These are phyloP conservation scores for Rynchops niger DNA, from an alignment of 2,113 vertebrate genomes.

Conservation along the genomic window DNA sequence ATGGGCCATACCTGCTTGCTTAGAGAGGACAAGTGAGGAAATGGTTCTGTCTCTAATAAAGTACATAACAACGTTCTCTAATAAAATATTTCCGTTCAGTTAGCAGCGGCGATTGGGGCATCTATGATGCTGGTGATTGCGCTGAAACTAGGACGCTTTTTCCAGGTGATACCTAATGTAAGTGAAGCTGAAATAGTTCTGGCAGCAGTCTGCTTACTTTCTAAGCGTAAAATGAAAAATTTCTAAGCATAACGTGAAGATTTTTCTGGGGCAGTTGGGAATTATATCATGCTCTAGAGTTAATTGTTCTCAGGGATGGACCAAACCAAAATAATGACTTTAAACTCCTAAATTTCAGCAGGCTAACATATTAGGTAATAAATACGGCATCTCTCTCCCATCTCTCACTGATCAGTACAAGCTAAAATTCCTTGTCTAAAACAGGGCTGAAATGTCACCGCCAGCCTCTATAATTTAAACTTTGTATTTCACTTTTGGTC, in stretches of 20 bases:
- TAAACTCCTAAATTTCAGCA: not conserved
- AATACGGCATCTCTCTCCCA: not conserved
- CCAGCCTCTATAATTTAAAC: not conserved
- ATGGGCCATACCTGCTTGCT: not conserved
- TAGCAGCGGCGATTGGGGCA: constrained; percentile 69
- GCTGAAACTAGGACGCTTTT: constrained; percentile 45
- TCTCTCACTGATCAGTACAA: not conserved
- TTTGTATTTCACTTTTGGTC: not conserved
- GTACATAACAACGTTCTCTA: not conserved
- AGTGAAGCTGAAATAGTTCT: constrained; percentile 18
- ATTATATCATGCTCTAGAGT: not conserved
- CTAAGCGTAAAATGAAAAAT: not conserved
- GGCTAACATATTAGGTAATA: not conserved
- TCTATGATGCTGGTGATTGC: constrained; percentile 66
- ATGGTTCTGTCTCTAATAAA: not conserved
- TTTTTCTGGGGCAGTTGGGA: not conserved
- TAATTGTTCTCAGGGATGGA: not conserved
- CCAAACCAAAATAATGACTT: not conserved
- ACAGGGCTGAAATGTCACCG: not conserved
- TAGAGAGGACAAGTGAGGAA: not conserved
- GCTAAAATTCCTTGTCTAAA: not conserved
- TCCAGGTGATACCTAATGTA: constrained; percentile 68
- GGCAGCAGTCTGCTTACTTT: not conserved
- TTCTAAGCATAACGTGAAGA: not conserved
- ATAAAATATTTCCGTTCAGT: constrained; percentile 60